A percentile compares a stretch with the other conserved stretches of the same genome.
These are phyloP conservation scores for Okamejei kenojei DNA, from an alignment of 2,797 vertebrate genomes.

Conservation along the genomic window DNA sequence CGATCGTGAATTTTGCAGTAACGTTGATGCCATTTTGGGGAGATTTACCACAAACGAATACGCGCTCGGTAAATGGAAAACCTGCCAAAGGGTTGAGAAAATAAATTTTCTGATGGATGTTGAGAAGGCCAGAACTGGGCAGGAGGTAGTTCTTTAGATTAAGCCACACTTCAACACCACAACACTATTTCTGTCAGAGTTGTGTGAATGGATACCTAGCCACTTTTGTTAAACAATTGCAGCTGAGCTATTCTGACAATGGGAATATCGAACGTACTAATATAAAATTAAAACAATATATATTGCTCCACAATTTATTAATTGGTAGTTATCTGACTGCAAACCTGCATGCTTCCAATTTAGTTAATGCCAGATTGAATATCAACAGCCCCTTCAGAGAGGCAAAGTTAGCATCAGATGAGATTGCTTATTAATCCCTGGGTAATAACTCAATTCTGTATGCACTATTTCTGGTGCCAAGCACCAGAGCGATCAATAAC, in stretches of 20 bases:
- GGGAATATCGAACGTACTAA: not conserved
- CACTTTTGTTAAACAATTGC: not conserved
- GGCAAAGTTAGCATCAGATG: not conserved
- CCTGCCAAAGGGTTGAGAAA: too few relatives aligned
- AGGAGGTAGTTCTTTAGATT: too few relatives aligned
- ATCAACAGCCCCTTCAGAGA: not conserved
- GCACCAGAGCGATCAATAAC: not conserved
- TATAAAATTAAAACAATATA: not conserved
- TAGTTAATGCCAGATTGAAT: not conserved
- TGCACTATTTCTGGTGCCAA: not conserved
- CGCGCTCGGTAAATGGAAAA: too few relatives aligned
- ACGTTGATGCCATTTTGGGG: too few relatives aligned
- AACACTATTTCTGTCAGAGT: too few relatives aligned
- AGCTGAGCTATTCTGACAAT: not conserved
- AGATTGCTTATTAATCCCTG: not conserved
- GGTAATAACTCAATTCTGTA: not conserved
- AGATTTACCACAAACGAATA: too few relatives aligned
- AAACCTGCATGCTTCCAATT: not conserved
- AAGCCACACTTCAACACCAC: too few relatives aligned
- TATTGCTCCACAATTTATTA: not conserved
- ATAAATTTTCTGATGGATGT: too few relatives aligned
- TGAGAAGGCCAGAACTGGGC: too few relatives aligned
- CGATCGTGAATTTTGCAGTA: too few relatives aligned
- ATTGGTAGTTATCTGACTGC: not conserved
- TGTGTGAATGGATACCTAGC: not conserved